Evolutionary conservation across 2,797 vertebrate species (phyloP).

Genomic region (Hippopotamyrus pictus): DNA sequence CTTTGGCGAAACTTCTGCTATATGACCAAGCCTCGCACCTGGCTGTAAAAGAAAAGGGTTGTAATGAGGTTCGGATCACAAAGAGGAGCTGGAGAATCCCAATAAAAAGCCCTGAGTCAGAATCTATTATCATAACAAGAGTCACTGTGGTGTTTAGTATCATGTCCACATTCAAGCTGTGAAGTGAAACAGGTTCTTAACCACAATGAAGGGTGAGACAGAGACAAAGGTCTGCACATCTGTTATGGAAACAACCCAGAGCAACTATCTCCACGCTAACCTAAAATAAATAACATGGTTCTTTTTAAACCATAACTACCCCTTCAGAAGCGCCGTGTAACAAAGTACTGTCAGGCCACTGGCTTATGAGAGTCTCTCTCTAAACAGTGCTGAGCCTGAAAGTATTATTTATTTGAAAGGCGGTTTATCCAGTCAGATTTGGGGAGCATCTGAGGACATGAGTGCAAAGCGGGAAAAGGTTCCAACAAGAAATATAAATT

Average conservation of each 20-base stretch:
- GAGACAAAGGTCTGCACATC: background rate
- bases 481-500: background rate
- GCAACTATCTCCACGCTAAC: background rate
- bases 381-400: background rate
- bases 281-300: background rate
- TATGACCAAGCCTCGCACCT: background rate
- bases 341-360: background rate
- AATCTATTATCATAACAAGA: background rate
- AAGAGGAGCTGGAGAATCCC: background rate
- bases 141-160: background rate
- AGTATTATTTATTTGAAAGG: slow-evolving; percentile 1
- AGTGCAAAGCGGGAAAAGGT: background rate
- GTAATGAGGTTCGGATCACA: background rate
- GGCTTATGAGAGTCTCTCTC: slow-evolving; percentile 5
- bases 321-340: background rate
- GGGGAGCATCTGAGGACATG: background rate
- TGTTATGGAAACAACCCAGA: background rate
- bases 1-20: background rate
- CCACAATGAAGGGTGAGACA: background rate
- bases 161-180: background rate
- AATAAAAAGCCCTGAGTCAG: background rate
- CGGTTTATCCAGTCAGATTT: background rate
- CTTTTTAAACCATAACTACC: slow-evolving; percentile 10
- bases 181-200: background rate
- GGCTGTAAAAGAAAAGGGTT: background rate